Evolutionary conservation across 2,113 vertebrate genomes (phyloP).

Genomic region (Psophia crepitans): DNA sequence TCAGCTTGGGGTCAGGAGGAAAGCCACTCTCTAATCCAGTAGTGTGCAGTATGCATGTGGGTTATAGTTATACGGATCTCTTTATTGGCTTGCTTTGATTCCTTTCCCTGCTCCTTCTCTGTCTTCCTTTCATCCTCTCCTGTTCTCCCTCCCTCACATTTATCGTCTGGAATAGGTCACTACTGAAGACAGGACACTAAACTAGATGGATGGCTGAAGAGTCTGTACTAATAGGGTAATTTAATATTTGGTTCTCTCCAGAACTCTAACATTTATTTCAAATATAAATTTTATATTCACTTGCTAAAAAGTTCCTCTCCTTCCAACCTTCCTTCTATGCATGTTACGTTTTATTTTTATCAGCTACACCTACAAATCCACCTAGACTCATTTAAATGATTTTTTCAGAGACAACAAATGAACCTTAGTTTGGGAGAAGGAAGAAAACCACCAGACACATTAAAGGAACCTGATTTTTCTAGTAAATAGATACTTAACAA

Average conservation of each 20-base stretch:
- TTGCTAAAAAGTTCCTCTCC: background rate
- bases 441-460: background rate
- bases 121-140: background rate
- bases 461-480: background rate
- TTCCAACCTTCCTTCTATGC: constrained; percentile 6
- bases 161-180: constrained; percentile 43
- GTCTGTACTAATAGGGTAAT: constrained; percentile 30
- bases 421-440: background rate
- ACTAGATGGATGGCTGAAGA: constrained; percentile 40
- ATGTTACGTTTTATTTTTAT: background rate
- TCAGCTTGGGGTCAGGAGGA: constrained; percentile 4
- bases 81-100: background rate
- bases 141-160: background rate
- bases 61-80: background rate
- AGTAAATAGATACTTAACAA: background rate
- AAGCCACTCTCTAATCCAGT: background rate
- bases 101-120: background rate
- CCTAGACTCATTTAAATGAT: background rate
- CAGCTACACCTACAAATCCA: background rate
- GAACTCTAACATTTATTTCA: constrained; percentile 7
- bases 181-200: constrained; percentile 46
- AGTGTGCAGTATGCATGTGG: background rate
- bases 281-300: constrained; percentile 42
- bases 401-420: background rate
- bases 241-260: constrained; percentile 44